phyloP scores from a whole-genome alignment of 2,888 invertebrate genomes.

The Zygaena filipendulae region DNA sequence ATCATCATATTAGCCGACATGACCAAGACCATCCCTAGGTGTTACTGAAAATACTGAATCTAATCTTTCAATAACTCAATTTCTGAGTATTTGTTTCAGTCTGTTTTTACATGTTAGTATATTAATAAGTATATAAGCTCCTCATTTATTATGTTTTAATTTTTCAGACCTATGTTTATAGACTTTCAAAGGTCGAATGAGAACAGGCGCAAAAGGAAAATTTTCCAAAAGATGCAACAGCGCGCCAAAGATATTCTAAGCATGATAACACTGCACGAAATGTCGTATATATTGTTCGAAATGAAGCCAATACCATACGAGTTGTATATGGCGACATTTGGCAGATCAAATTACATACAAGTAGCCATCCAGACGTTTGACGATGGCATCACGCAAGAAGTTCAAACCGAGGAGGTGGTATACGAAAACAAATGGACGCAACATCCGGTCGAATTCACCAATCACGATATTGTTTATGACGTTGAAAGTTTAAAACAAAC shows the following conservation, averaged over 20 bases:
- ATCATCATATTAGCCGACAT: too few species aligned
- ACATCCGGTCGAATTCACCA: constrained; percentile 47
- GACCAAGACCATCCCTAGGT: too few species aligned
- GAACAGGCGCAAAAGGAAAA: constrained; percentile 33
- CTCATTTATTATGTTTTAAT: too few species aligned
- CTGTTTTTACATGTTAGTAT: too few species aligned
- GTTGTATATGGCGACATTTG: constrained; percentile 53
- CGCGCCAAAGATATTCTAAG: constrained; percentile 47
- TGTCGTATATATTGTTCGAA: constrained; percentile 50
- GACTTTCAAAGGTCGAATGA: constrained; percentile 48
- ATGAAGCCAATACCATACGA: constrained; percentile 62
- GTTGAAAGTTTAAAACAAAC: constrained; percentile 19
- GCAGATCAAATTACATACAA: constrained; percentile 47
- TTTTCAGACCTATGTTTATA: constrained; percentile 46
- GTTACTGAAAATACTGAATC: too few species aligned
- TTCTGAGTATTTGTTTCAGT: too few species aligned
- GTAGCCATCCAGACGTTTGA: constrained; percentile 51
- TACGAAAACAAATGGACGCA: constrained; percentile 49
- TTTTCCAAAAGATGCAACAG: constrained; percentile 34
- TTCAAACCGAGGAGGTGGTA: constrained; percentile 47
- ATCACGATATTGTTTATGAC: constrained; percentile 29
- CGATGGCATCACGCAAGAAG: constrained; percentile 43
- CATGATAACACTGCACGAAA: constrained; percentile 54
- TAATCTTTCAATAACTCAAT: too few species aligned
- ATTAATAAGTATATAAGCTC: not conserved